These are phyloP conservation scores for Cydia pomonella DNA, from an alignment of 1,140 invertebrate genomes.

Conservation along the genomic window DNA sequence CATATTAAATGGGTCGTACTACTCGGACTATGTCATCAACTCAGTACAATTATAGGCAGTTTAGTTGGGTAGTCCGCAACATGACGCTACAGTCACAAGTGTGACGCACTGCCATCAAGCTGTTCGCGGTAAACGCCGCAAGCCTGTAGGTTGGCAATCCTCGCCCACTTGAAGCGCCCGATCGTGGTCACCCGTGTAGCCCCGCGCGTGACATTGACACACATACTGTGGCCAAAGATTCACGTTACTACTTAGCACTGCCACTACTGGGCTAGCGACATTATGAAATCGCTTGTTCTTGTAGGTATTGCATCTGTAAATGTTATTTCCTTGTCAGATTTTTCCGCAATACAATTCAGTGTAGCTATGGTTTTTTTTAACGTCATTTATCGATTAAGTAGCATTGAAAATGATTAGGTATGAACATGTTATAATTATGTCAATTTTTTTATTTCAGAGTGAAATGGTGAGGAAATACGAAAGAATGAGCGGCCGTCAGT, in stretches of 20 bases:
- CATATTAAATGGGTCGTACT: background rate
- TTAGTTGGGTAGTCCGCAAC: background rate
- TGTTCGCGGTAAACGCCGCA: background rate
- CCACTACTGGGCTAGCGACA: slow-evolving; percentile 19
- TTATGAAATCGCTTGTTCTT: slow-evolving; percentile 25
- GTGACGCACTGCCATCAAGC: slow-evolving; percentile 23
- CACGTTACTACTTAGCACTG: slow-evolving; percentile 23
- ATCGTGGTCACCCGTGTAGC: slow-evolving; percentile 22
- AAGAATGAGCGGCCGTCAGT: slow-evolving; percentile 77
- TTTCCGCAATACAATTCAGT: background rate
- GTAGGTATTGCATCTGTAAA: slow-evolving; percentile 20
- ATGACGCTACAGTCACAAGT: slow-evolving; percentile 1
- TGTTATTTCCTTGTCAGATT: background rate
- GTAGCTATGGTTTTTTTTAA: background rate
- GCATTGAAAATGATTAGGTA: background rate
- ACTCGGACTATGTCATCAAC: background rate
- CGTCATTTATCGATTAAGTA: background rate
- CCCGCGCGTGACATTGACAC: slow-evolving; percentile 25
- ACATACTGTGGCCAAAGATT: slow-evolving; percentile 31
- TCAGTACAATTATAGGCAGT: background rate
- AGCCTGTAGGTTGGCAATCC: slow-evolving; percentile 27
- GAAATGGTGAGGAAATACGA: slow-evolving; percentile 78
- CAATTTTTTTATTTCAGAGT: slow-evolving; percentile 57
- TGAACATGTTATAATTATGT: slow-evolving; percentile 4
- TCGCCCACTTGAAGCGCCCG: slow-evolving; percentile 19